phyloP scores from a whole-genome alignment of 2,113 vertebrate species.

The Carlito syrichta region DNA sequence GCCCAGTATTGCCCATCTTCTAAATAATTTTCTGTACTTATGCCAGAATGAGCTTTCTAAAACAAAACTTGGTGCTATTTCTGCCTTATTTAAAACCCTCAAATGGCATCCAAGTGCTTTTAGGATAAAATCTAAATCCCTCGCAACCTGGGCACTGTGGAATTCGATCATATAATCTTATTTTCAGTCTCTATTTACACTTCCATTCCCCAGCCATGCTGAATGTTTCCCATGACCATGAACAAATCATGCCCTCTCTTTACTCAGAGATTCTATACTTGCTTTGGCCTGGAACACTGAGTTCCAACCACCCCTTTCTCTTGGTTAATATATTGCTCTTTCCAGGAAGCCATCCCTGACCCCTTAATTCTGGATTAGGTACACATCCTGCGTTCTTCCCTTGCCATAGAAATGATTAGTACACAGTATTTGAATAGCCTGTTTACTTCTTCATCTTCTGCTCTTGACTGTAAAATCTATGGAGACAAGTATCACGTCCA shows the following conservation, averaged over 20 bases:
- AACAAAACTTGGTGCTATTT: constrained; percentile 30
- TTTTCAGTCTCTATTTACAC: not conserved
- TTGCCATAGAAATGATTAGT: not conserved
- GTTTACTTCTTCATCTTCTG: not conserved
- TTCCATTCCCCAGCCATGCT: not conserved
- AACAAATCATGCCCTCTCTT: not conserved
- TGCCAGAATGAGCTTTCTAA: constrained; percentile 36
- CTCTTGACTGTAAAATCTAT: not conserved
- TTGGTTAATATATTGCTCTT: not conserved
- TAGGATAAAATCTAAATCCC: constrained; percentile 3
- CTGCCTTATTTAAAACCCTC: constrained; percentile 25
- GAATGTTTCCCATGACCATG: not conserved
- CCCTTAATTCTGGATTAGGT: not conserved
- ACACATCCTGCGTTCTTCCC: not conserved
- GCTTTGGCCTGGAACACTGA: not conserved
- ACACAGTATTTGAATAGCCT: not conserved
- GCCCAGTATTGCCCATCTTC: not conserved
- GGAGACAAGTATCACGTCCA: not conserved
- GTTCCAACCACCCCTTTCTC: not conserved
- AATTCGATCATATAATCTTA: not conserved
- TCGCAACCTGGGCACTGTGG: not conserved
- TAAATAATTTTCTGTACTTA: not conserved
- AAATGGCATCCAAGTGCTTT: not conserved
- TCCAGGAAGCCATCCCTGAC: not conserved
- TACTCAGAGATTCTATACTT: not conserved